These are phyloP conservation scores for Nautilus pompilius DNA, from an alignment of 1,140 invertebrate genomes.

Conservation along the genomic window DNA sequence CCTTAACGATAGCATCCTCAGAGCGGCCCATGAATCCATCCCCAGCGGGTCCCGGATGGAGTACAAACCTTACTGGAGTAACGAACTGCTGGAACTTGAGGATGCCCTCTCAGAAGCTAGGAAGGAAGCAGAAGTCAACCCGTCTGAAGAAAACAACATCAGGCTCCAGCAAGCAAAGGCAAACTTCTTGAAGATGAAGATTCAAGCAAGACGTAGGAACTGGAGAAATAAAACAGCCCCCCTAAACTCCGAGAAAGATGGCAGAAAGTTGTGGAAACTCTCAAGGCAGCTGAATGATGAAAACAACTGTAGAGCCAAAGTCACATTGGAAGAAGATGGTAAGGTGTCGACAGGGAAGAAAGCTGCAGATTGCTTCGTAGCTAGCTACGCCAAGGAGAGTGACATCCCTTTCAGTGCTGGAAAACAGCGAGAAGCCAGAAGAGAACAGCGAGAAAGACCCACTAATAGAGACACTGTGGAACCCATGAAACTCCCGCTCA, in stretches of 20 bases:
- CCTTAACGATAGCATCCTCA: not conserved
- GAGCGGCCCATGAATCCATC: too few species aligned
- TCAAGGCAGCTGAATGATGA: constrained; percentile 6
- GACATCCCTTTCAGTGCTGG: not conserved
- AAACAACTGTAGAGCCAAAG: not conserved
- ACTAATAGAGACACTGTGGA: too few species aligned
- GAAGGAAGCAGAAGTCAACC: too few species aligned
- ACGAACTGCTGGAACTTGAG: too few species aligned
- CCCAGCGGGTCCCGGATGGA: too few species aligned
- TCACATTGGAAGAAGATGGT: not conserved
- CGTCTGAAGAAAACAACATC: too few species aligned
- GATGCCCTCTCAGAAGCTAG: too few species aligned
- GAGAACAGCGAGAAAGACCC: not conserved
- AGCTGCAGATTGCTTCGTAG: constrained; percentile 10
- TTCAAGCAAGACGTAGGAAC: too few species aligned
- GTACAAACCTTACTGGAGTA: too few species aligned
- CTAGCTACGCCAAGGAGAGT: constrained; percentile 8
- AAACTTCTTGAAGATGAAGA: too few species aligned
- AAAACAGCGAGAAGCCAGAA: constrained; percentile 2
- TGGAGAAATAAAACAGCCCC: too few species aligned
- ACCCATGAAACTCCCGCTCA: not conserved
- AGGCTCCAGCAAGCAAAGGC: too few species aligned
- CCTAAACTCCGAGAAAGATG: not conserved
- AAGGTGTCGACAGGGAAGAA: constrained; percentile 5
- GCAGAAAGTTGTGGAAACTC: not conserved